Conservation (phyloP, 1,140 invertebrate species). For the Leptoteleia sp. region DNA sequence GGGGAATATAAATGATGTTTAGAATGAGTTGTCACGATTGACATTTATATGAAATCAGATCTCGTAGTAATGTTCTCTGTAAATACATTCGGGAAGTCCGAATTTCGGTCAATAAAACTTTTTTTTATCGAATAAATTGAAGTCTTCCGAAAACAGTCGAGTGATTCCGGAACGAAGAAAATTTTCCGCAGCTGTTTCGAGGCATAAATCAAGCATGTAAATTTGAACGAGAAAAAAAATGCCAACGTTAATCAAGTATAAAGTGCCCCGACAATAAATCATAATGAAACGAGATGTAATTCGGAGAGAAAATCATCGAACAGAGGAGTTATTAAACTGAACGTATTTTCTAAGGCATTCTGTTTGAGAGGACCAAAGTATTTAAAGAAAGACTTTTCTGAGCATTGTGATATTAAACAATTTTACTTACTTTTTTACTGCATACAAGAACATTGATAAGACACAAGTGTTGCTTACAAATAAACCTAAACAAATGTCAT, state of each 20-base stretch:
- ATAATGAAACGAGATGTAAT: background rate
- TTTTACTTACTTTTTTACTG: too few relatives aligned
- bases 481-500: too few relatives aligned
- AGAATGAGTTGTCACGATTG: slow-evolving; percentile 1
- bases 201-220: slow-evolving; percentile 52
- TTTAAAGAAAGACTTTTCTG: too few relatives aligned
- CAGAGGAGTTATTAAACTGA: too few relatives aligned
- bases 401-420: too few relatives aligned
- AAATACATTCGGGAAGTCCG: slow-evolving; percentile 18
- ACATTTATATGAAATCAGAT: slow-evolving; percentile 23
- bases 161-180: slow-evolving; percentile 23
- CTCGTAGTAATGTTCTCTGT: slow-evolving; percentile 27
- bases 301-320: too few relatives aligned
- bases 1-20: too few relatives aligned
- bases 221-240: slow-evolving; percentile 37
- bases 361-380: too few relatives aligned
- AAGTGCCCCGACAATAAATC: slow-evolving; percentile 17
- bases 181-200: slow-evolving; percentile 34
- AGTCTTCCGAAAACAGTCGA: slow-evolving; percentile 44
- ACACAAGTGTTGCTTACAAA: too few relatives aligned
- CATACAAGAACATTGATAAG: too few relatives aligned
- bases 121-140: slow-evolving; percentile 40
- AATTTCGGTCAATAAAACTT: slow-evolving; percentile 37
- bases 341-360: too few relatives aligned
- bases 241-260: slow-evolving; percentile 15